Conservation (phyloP, 2,888 invertebrate genomes). For the Aleiodes leptofemur region DNA sequence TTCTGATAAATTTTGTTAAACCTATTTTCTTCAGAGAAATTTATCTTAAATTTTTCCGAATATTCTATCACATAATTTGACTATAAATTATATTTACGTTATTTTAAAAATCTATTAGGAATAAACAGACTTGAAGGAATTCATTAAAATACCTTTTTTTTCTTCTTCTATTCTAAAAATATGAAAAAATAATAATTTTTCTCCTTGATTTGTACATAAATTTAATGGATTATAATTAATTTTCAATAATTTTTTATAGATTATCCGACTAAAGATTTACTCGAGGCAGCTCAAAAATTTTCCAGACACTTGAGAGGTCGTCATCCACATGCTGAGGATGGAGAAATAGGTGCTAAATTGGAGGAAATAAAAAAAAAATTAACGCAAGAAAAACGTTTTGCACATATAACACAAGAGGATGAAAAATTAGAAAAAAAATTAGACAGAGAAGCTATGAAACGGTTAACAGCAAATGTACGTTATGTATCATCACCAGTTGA, state of each 20-base stretch:
- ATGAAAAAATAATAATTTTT: constrained; percentile 23
- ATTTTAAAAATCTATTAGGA: too few species aligned
- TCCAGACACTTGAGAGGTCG: constrained; percentile 80
- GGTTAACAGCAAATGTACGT: constrained; percentile 78
- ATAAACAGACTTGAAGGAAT: background rate
- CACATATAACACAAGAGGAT: constrained; percentile 65
- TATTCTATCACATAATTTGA: too few species aligned
- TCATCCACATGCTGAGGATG: constrained; percentile 81
- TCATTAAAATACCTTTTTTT: background rate
- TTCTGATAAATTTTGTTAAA: too few species aligned
- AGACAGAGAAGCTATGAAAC: constrained; percentile 77
- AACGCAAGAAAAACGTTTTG: constrained; percentile 49
- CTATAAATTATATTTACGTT: too few species aligned
- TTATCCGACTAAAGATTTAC: constrained; percentile 75
- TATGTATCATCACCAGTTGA: constrained; percentile 86
- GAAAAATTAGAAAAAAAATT: constrained; percentile 75
- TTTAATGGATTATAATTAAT: constrained; percentile 24
- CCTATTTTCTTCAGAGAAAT: too few species aligned
- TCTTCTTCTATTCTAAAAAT: too few species aligned
- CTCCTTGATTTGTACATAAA: background rate
- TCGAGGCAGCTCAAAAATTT: constrained; percentile 78
- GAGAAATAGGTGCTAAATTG: constrained; percentile 76
- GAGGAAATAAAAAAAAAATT: constrained; percentile 61
- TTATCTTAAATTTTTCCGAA: too few species aligned
- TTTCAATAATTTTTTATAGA: constrained; percentile 43